These are phyloP conservation scores for Brachionus sp. DNA, from an alignment of 1,140 invertebrate species.

Conservation along the genomic window DNA sequence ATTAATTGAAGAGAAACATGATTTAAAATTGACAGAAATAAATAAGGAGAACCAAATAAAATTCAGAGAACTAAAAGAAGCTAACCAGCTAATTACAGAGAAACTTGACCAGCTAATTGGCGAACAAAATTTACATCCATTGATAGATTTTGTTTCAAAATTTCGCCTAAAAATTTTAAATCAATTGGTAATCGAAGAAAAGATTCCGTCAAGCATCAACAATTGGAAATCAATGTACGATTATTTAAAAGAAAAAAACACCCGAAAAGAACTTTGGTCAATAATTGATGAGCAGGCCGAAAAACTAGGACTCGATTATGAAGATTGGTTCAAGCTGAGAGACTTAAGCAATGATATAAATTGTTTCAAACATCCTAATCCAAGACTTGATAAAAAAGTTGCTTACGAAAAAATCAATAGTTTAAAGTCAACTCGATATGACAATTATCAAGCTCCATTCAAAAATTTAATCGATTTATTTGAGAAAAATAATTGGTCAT, in stretches of 20 bases:
- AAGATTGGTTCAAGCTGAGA: not conserved
- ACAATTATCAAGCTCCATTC: not conserved
- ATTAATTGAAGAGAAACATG: not conserved
- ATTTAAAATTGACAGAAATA: not conserved
- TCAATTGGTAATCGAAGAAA: not conserved
- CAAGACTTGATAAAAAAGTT: not conserved
- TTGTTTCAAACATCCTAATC: not conserved
- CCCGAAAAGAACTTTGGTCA: not conserved
- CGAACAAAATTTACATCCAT: not conserved
- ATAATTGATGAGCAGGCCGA: not conserved
- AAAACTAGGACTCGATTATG: not conserved
- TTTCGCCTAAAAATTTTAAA: not conserved
- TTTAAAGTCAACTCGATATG: not conserved
- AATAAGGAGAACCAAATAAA: not conserved
- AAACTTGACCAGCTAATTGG: not conserved
- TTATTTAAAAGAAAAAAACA: not conserved
- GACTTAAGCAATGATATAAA: not conserved
- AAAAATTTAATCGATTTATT: conserved; percentile 1
- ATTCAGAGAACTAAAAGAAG: not conserved
- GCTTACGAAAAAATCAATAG: not conserved
- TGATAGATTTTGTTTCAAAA: not conserved
- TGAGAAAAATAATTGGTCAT: not conserved
- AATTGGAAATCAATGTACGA: not conserved
- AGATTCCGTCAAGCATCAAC: not conserved
- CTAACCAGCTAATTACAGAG: not conserved